phyloP scores from a whole-genome alignment of 2,888 invertebrate genomes.

The Prosapia bicincta region DNA sequence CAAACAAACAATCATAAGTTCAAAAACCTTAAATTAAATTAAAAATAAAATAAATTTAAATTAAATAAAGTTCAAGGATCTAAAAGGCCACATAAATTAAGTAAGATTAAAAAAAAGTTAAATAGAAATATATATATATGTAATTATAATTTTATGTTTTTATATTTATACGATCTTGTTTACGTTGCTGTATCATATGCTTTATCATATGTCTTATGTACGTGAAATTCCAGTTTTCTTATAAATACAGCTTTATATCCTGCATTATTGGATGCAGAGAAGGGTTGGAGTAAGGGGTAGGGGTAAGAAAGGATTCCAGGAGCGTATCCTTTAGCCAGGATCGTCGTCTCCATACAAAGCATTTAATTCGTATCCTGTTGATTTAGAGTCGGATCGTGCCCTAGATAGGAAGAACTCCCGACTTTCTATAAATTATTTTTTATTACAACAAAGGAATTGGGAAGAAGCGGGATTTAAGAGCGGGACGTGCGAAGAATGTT shows the following conservation, averaged over 20 bases:
- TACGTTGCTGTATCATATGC: too few species aligned
- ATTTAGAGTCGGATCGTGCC: constrained; percentile 24
- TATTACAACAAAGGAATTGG: constrained; percentile 30
- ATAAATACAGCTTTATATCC: neutral
- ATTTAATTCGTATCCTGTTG: constrained; percentile 15
- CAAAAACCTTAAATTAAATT: too few species aligned
- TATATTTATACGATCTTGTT: too few species aligned
- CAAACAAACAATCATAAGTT: too few species aligned
- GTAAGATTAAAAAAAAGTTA: too few species aligned
- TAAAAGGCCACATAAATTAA: too few species aligned
- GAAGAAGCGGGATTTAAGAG: constrained; percentile 30
- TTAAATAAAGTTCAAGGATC: too few species aligned
- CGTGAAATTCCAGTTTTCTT: neutral
- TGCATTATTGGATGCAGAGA: neutral
- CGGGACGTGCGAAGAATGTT: constrained; percentile 24
- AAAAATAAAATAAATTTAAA: too few species aligned
- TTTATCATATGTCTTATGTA: too few species aligned
- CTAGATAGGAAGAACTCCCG: constrained; percentile 25
- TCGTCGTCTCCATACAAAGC: constrained; percentile 2
- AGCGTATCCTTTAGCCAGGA: neutral
- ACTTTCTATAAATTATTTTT: constrained; percentile 33
- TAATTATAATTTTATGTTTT: too few species aligned
- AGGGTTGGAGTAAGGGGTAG: neutral
- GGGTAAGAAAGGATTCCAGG: neutral
- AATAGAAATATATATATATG: too few species aligned